Base-by-base conservation (phyloP, 2,113 vertebrate species). In the Gymnorhina tibicen region DNA sequence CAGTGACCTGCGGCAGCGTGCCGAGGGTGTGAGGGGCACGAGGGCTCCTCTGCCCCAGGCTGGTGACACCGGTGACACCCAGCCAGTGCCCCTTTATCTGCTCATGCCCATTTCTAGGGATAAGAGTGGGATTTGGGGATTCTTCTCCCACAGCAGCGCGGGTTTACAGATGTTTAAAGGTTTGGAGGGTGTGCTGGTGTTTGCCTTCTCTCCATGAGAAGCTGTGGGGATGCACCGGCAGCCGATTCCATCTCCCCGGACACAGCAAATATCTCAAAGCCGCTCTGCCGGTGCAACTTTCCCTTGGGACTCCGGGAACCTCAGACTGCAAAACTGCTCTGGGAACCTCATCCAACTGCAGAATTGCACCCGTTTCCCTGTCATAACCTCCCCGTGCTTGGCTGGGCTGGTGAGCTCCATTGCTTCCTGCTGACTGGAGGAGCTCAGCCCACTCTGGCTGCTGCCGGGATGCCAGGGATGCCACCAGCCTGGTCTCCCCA, bases 231-330 rank as follows among this genome's bases (percentile, higher is more conserved):
- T 27, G 62, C 28, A 8, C 53, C 7, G 7, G 37, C 53, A 70
- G 84, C 37, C 0, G 16, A 53, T 32, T 66, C 11, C 80, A 89
- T 26, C 80, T 70, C 50, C n/a, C 55, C 0, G 0, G 3, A 14
- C 5, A 1, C 60, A 44, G 56, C 52, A 78, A 91, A 16, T 30
- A 74, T 27, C 66, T 66, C 26, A 53, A 66, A 85, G 79, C 62
- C 0, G 0, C 20, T 75, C 27, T 30, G 33, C 37, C 0, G 0
- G 32, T 30, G 32, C 0, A 0, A 27, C 44, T 46, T 77, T 80
- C 39, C 64, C 64, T 49, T 20, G 47, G 42, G 68, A 59, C 42
- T 55, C 46, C 3, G 4, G 50, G 41, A 83, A 64, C 37, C 23
- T 30, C 50, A 33, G 28, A 18, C 41, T 70, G 50, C 59, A 89